A percentile compares a stretch with the other conserved stretches of the same genome.
Conservation (phyloP, 2,797 vertebrate genomes). For the Lycodopsis pacificus region DNA sequence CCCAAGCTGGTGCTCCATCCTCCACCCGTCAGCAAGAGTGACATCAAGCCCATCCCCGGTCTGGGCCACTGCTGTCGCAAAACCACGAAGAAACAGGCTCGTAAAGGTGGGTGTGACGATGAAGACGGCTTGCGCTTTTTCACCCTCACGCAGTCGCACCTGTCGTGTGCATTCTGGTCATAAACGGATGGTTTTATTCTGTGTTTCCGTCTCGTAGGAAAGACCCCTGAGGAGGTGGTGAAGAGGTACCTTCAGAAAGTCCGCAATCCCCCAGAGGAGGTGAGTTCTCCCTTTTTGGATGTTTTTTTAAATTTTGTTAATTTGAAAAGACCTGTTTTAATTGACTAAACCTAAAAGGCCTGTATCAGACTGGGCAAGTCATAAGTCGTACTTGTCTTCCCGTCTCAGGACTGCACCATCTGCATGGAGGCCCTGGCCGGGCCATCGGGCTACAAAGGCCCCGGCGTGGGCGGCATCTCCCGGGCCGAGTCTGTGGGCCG, state of each 20-base stretch:
- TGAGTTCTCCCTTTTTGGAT: slow-evolving; percentile 57
- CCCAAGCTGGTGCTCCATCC: slow-evolving; percentile 95
- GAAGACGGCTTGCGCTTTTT: background rate
- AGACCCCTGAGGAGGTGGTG: slow-evolving; percentile 95
- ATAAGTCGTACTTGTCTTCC: background rate
- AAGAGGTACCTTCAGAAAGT: slow-evolving; percentile 97
- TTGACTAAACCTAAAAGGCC: background rate
- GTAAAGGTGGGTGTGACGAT: slow-evolving; percentile 86
- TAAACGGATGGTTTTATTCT: background rate
- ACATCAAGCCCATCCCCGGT: slow-evolving; percentile 95
- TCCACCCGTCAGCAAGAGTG: slow-evolving; percentile 95
- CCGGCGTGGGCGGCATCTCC: slow-evolving; percentile 84
- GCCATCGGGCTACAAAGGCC: slow-evolving; percentile 94
- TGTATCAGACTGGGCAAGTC: background rate
- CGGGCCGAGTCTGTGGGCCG: slow-evolving; percentile 91
- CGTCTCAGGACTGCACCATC: slow-evolving; percentile 92
- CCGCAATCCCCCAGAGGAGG: slow-evolving; percentile 93
- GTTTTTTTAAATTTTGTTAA: background rate
- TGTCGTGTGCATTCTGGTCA: background rate
- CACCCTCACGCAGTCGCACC: background rate
- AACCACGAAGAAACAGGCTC: slow-evolving; percentile 95
- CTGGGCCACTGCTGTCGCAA: slow-evolving; percentile 95
- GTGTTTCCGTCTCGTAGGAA: slow-evolving; percentile 81
- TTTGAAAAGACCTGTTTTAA: background rate
- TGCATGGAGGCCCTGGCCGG: slow-evolving; percentile 94